Evolutionary conservation across 2,888 invertebrate genomes (phyloP).

Genomic region (Perithous albicinctus): DNA sequence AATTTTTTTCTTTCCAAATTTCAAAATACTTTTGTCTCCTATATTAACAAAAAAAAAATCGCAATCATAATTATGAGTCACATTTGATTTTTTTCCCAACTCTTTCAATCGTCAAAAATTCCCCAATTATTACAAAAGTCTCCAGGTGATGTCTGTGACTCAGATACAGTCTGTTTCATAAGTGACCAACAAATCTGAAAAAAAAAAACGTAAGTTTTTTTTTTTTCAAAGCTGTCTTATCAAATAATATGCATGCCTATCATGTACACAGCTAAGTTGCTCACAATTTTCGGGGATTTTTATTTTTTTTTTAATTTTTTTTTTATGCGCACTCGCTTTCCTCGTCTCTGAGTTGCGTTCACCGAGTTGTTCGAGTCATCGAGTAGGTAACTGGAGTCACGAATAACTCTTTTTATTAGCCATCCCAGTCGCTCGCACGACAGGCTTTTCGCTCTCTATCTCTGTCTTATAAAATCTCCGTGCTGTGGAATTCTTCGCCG

Average conservation of each 20-base stretch:
- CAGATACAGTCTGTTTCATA: neutral
- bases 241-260: neutral
- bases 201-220: neutral
- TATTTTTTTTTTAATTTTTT: too few relatives aligned
- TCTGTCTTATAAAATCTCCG: slow-evolving; percentile 24
- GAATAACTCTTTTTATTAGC: slow-evolving; percentile 47
- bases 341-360: slow-evolving; percentile 51
- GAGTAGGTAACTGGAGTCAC: slow-evolving; percentile 68
- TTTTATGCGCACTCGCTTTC: slow-evolving; percentile 58
- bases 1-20: too few relatives aligned
- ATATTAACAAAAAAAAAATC: too few relatives aligned
- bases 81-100: too few relatives aligned
- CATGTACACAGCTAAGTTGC: slow-evolving; percentile 4
- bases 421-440: slow-evolving; percentile 26
- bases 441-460: neutral
- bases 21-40: too few relatives aligned
- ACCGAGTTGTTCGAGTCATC: slow-evolving; percentile 63
- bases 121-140: neutral
- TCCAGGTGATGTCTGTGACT: neutral
- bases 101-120: neutral
- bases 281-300: too few relatives aligned
- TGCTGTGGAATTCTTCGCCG: slow-evolving; percentile 34
- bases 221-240: too few relatives aligned
- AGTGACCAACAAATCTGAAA: neutral
- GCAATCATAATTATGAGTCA: too few relatives aligned